Percentiles rank a stretch among this genome's conserved stretches.
These are phyloP conservation scores for Megalops cyprinoides DNA, from an alignment of 2,797 vertebrate genomes.

Conservation along the genomic window DNA sequence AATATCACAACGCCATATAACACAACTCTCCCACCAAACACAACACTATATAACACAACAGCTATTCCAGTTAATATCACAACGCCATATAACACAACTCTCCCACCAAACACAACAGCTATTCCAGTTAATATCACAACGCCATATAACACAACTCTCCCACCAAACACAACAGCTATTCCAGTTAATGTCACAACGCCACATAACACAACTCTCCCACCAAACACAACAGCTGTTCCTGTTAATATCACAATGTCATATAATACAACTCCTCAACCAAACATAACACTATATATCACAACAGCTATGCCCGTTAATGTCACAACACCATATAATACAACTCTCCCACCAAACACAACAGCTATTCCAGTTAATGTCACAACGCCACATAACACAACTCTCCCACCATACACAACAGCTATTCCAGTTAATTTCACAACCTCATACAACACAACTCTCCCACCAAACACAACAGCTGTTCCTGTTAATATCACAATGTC, in stretches of 20 bases:
- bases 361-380: neutral
- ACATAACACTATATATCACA: slow-evolving; percentile 4
- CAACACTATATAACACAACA: slow-evolving; percentile 24
- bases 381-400: no score
- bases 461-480: neutral
- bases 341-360: slow-evolving; percentile 1
- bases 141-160: no score
- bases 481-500: neutral
- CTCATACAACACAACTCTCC: no score
- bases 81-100: no score
- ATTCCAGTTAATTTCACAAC: no score
- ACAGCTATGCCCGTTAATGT: neutral
- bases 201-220: no score
- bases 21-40: slow-evolving; percentile 8
- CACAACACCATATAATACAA: no score
- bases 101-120: slow-evolving; percentile 1
- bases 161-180: no score
- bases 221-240: neutral
- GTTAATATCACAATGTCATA: neutral
- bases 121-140: no score
- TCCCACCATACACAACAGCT: neutral
- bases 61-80: no score
- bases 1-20: no score
- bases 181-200: no score
- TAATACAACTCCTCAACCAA: slow-evolving; percentile 19